Evolutionary conservation across 2,113 vertebrate species (phyloP), one percentile per base, ranked within the genome.

Genomic region (Dromaius novaehollandiae): DNA sequence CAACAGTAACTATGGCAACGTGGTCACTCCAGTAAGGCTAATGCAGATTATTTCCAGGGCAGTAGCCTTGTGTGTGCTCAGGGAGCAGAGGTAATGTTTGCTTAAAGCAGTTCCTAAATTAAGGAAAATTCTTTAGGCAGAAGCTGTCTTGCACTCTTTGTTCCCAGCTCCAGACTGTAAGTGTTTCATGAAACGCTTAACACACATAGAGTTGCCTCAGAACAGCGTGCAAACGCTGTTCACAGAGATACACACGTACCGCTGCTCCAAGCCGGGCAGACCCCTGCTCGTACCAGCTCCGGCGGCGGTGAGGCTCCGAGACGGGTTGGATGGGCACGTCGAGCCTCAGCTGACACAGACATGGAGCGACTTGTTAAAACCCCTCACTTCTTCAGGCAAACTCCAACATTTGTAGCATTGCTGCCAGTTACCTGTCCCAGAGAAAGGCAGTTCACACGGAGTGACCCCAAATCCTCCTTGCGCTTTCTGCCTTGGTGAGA

Each of bases 1-100:
- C 97, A 97, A 94, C 51, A 78, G 98, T 98, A 97, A 93, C 98
- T 97, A 98, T 98, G 97, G 98, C 96, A 98, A 98, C 98, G 21
- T 95, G 96, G 90, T 94, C 97, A 97, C 97, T 98, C 97, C 97
- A 98, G 77, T 93, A 96, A 94, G 95, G 93, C 97, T 95, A 97
- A 97, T 97, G 93, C 96, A 96, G 92, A 98, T 98, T 98, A 98
- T 94, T 98, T 98, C 97, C 96, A 98, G 97, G 97, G 98, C 96
- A 97, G 76, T 97, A 96, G 96, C 95, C 97, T 96, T 96, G 96
- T 94, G 97, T 96, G 96, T 97, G 97, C 96, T 98, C 98, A 97
- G 96, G 97, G 96, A 96, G 98, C 98, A 98, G 96, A 96, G 94
- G 97, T 97, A 98, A 98, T 98, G 94, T 82, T 97, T 89, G 96